phyloP scores from a whole-genome alignment of 64 coral and sea anemone genomes.

The Actinia equina region DNA sequence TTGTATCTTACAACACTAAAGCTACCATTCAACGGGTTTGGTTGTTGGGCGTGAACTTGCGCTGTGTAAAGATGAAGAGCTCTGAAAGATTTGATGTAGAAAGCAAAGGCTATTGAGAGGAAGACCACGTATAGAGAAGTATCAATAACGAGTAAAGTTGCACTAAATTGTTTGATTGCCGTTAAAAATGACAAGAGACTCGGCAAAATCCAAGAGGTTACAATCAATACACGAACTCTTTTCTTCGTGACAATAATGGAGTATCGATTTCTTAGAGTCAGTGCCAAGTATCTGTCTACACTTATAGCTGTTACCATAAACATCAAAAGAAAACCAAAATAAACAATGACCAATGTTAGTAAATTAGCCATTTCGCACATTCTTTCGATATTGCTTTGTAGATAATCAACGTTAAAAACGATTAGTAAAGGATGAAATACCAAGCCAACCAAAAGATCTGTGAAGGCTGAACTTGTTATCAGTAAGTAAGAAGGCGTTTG shows the following conservation, averaged over 20 bases:
- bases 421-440: not conserved
- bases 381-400: not conserved
- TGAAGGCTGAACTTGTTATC: no score
- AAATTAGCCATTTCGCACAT: not conserved
- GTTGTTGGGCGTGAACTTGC: no score
- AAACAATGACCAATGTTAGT: not conserved
- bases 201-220: not conserved
- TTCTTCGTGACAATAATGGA: not conserved
- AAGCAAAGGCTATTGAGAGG: no score
- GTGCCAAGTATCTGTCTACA: no score
- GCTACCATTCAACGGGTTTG: not conserved
- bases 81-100: no score
- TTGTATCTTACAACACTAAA: not conserved
- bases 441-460: not conserved
- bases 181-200: not conserved
- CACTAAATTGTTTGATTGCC: not conserved
- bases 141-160: not conserved
- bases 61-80: no score
- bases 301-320: not conserved
- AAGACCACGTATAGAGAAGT: not conserved
- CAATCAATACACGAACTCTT: not conserved
- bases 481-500: no score
- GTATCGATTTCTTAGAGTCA: constrained; percentile 7
- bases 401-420: not conserved
- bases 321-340: not conserved